A percentile compares a stretch with the other conserved stretches of the same genome.
Conservation (phyloP, 2,888 invertebrate genomes). For the Dolomedes plantarius region DNA sequence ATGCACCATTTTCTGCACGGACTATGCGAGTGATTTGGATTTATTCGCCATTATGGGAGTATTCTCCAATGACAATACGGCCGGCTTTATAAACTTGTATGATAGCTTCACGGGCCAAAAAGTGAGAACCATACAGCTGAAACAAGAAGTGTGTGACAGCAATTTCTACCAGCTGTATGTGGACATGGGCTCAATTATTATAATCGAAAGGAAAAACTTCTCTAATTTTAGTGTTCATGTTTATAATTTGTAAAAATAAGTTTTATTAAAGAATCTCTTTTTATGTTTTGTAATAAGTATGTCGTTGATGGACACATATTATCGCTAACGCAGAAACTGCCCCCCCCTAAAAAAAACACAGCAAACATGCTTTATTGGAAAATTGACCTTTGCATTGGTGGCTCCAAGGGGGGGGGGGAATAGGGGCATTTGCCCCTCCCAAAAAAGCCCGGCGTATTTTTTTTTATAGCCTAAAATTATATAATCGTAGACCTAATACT, state of each 20-base stretch:
- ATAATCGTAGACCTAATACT: no score
- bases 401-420: no score
- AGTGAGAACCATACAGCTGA: slow-evolving; percentile 22
- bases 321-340: no score
- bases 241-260: slow-evolving; percentile 24
- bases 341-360: no score
- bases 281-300: no score
- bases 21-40: slow-evolving; percentile 45
- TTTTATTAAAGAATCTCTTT: no score
- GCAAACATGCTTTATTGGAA: no score
- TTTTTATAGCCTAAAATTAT: no score
- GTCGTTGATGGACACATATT: no score
- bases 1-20: background rate
- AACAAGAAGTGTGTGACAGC: slow-evolving; percentile 5
- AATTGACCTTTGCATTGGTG: no score
- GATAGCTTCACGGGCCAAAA: slow-evolving; percentile 26
- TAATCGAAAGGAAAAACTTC: slow-evolving; percentile 24
- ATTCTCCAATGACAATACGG: background rate
- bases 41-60: slow-evolving; percentile 34
- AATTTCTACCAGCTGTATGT: slow-evolving; percentile 24
- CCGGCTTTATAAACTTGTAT: slow-evolving; percentile 31
- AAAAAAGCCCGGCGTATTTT: no score
- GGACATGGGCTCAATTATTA: slow-evolving; percentile 28
- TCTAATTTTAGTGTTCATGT: background rate
- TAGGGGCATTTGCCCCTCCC: no score